A percentile compares a stretch with the other conserved stretches of the same genome.
These are phyloP conservation scores for Ataeniobius toweri DNA, from an alignment of 2,797 vertebrate species.

Conservation along the genomic window DNA sequence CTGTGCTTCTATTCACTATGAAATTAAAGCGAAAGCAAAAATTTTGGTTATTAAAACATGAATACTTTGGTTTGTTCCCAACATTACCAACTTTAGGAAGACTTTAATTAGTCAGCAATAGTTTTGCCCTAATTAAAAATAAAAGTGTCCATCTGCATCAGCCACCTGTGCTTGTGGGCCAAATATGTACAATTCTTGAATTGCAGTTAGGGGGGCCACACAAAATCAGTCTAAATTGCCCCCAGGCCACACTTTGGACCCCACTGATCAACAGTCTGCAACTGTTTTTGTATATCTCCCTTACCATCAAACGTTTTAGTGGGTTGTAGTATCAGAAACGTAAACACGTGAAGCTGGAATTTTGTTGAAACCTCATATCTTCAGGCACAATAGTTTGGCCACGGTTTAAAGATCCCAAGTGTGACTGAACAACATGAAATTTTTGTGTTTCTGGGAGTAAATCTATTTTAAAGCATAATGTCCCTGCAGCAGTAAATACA, in stretches of 20 bases:
- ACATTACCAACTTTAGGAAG: neutral
- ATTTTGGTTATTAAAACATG: too few species aligned
- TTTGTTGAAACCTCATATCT: neutral
- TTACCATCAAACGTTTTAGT: neutral
- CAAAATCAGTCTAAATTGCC: too few species aligned
- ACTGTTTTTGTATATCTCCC: too few species aligned
- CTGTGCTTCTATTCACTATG: too few species aligned
- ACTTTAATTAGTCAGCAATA: neutral
- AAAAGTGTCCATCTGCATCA: neutral
- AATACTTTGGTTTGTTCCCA: too few species aligned
- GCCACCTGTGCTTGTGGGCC: neutral
- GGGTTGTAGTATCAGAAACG: neutral
- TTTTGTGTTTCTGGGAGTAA: neutral
- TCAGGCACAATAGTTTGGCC: too few species aligned
- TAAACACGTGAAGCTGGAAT: neutral
- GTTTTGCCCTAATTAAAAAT: neutral
- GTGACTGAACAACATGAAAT: neutral
- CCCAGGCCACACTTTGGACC: too few species aligned
- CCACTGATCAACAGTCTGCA: too few species aligned
- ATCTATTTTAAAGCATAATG: neutral
- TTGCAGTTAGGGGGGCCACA: neutral
- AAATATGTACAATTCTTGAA: neutral
- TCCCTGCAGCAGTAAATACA: neutral
- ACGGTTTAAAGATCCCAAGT: neutral
- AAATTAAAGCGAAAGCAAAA: too few species aligned